These are phyloP conservation scores for Garrulus glandarius DNA, from an alignment of 2,797 vertebrate genomes.

Conservation along the genomic window DNA sequence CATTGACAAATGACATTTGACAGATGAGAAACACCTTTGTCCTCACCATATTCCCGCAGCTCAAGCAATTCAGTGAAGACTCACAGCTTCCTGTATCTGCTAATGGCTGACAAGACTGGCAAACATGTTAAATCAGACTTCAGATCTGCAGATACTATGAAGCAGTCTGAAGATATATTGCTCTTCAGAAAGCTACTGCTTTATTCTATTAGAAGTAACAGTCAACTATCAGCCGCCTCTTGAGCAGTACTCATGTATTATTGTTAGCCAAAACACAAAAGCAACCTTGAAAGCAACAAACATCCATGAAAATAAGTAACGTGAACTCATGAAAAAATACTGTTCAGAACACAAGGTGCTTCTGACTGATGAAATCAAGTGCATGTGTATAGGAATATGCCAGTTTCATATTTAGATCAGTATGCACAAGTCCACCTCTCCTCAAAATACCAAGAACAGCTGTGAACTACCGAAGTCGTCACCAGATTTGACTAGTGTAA, in stretches of 20 bases:
- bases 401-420: neutral
- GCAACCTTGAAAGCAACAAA: neutral
- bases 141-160: neutral
- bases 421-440: neutral
- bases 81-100: neutral
- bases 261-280: neutral
- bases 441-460: neutral
- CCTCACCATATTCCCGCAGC: neutral
- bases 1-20: no score
- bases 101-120: neutral
- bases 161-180: neutral
- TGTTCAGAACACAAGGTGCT: neutral
- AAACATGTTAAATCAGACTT: neutral
- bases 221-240: neutral
- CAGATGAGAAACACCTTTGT: neutral
- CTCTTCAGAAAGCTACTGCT: neutral
- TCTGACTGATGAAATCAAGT: neutral
- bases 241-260: neutral
- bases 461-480: neutral
- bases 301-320: neutral
- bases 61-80: neutral
- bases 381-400: rapidly evolving
- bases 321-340: neutral
- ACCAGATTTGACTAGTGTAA: neutral
- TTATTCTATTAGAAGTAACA: neutral